Percentiles rank a stretch among this genome's conserved stretches.
phyloP scores from a whole-genome alignment of 2,113 vertebrate species.

The Mormoops blainvillei region DNA sequence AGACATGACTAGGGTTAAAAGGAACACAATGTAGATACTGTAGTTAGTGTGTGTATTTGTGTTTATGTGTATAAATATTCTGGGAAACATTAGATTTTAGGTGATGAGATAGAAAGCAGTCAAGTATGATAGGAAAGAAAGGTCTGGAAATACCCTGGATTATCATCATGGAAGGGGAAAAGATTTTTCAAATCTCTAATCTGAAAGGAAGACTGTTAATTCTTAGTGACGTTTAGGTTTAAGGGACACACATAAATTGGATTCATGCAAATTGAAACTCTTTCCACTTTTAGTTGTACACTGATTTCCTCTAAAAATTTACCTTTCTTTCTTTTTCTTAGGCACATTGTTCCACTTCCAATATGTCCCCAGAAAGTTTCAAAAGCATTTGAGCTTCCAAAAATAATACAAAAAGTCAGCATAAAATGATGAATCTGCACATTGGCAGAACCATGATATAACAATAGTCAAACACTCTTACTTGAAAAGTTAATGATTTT shows the following conservation, averaged over 20 bases:
- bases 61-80: not conserved
- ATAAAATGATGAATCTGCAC: not conserved
- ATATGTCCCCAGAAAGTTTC: not conserved
- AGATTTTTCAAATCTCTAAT: not conserved
- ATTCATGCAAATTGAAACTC: not conserved
- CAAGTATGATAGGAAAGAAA: not conserved
- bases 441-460: not conserved
- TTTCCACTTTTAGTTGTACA: not conserved
- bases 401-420: not conserved
- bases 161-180: conserved; percentile 23
- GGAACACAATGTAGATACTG: not conserved
- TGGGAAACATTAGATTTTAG: not conserved
- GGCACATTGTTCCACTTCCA: not conserved
- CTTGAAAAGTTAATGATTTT: conserved; percentile 10
- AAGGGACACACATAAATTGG: not conserved
- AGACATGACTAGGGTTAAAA: not conserved
- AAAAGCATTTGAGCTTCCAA: not conserved
- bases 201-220: not conserved
- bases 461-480: not conserved
- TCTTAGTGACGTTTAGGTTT: not conserved
- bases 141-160: conserved; percentile 32
- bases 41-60: not conserved
- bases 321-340: not conserved
- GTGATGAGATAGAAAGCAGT: not conserved
- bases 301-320: not conserved